Percentiles rank a stretch among this genome's conserved stretches.
These are phyloP conservation scores for Odontophorus gujanensis DNA, from an alignment of 2,113 vertebrate genomes.

Conservation along the genomic window DNA sequence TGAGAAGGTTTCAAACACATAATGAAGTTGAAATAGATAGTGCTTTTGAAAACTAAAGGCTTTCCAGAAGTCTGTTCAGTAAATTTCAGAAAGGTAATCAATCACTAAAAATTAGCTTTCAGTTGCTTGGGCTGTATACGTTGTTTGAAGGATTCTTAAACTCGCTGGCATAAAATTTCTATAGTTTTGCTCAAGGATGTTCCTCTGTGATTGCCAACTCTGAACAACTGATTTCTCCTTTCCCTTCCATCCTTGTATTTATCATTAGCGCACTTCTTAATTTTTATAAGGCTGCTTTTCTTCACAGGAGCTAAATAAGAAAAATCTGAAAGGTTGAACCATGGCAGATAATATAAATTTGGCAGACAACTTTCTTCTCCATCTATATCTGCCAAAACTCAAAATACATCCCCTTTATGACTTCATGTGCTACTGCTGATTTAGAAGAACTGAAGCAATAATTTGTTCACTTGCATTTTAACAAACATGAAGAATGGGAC, in stretches of 20 bases:
- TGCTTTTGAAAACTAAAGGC: neutral
- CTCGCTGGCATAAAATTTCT: neutral
- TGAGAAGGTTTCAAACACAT: neutral
- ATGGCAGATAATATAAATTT: neutral
- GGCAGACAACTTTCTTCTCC: slow-evolving; percentile 1
- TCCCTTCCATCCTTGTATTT: neutral
- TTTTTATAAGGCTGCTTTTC: slow-evolving; percentile 28
- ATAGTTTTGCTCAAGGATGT: neutral
- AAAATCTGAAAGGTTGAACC: neutral
- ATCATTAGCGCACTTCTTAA: neutral
- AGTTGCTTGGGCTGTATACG: neutral
- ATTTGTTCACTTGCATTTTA: neutral
- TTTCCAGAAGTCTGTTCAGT: neutral
- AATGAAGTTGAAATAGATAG: neutral
- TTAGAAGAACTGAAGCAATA: neutral
- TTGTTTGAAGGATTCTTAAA: neutral
- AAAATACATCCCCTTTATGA: neutral
- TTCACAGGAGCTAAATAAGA: neutral
- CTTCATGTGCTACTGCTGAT: neutral
- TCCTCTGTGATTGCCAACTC: neutral
- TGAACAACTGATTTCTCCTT: neutral
- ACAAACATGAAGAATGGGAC: neutral
- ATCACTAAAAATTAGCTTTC: slow-evolving; percentile 23
- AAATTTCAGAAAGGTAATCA: neutral
- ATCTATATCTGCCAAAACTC: neutral